phyloP scores from a whole-genome alignment of 2,113 vertebrate species.

The Tor tambroides region DNA sequence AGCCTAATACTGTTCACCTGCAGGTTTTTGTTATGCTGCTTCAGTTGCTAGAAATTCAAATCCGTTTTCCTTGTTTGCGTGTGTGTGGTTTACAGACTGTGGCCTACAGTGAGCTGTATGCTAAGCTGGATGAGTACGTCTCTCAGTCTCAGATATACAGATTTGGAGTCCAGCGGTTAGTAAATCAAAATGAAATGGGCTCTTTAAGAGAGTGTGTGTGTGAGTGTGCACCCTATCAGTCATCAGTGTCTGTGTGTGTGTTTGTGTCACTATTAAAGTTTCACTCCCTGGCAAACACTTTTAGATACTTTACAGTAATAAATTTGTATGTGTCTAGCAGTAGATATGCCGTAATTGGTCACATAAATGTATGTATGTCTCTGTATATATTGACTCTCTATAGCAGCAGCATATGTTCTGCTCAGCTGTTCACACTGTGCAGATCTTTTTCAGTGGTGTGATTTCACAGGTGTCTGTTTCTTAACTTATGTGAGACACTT shows the following conservation, averaged over 20 bases:
- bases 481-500: not conserved
- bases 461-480: constrained; percentile 1
- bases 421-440: not conserved
- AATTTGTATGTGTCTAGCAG: not conserved
- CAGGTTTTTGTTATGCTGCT: not conserved
- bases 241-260: not conserved
- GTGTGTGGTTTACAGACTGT: not conserved
- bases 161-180: constrained; percentile 43
- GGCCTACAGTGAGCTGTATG: not conserved
- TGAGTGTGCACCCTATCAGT: not conserved
- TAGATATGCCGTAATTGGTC: not conserved
- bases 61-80: not conserved
- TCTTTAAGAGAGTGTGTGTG: constrained; percentile 1
- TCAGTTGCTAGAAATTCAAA: not conserved
- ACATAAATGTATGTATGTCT: not conserved
- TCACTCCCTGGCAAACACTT: not conserved
- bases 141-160: not conserved
- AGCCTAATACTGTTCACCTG: not conserved
- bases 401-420: not conserved
- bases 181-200: constrained; percentile 60
- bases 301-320: not conserved
- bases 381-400: not conserved
- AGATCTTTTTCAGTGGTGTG: not conserved
- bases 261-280: too few relatives aligned
- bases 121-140: not conserved